Base-by-base conservation (phyloP, 1,140 invertebrate species). In the Caerostris darwini region DNA sequence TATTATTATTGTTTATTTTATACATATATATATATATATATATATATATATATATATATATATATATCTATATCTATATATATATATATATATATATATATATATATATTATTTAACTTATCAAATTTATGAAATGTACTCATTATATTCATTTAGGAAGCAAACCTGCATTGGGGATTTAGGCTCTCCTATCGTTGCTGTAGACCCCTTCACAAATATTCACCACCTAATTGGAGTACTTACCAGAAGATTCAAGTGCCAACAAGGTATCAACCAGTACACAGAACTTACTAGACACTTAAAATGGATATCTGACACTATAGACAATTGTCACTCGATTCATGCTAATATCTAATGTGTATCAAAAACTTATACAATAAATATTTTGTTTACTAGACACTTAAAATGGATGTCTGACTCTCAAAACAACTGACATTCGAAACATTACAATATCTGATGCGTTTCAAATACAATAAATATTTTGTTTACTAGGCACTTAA, bases 111-210 rank as follows among this genome's bases (percentile, higher is more conserved):
- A 6, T 59, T 10, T 7, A 7, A 7, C 58, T 59, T 7, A 59
- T 7, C 6, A 59, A 59, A 59, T 7, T 59, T 59, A 59, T 59
- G 58, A 7, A 34, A 59, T 59, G 58, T 3, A 59, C 34, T 34
- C 34, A 34, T 85, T 57, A 7, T n/a, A 53, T 53, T 17, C 3
- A 53, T 94, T 50, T 34, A 94, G 93, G 58, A 58, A 12, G 12
- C 19, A 58, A 3, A 69, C 82, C 12, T 94, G 93, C 53, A 64
- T 86, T 86, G 93, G 93, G 7, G 71, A 94, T 54, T 50, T 91
- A 14, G 93, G 93, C 5, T 88, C 88, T 50, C 88, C 93, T 6
- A n/a, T 94, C 5, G 53, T 94, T 12, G 93, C 81, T 7, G 88
- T 81, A 3, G 88, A 94, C n/a, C 93, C 88, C 0, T 1, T 12